Base-by-base conservation (phyloP, 2,797 vertebrate species). In the Mus caroli region DNA sequence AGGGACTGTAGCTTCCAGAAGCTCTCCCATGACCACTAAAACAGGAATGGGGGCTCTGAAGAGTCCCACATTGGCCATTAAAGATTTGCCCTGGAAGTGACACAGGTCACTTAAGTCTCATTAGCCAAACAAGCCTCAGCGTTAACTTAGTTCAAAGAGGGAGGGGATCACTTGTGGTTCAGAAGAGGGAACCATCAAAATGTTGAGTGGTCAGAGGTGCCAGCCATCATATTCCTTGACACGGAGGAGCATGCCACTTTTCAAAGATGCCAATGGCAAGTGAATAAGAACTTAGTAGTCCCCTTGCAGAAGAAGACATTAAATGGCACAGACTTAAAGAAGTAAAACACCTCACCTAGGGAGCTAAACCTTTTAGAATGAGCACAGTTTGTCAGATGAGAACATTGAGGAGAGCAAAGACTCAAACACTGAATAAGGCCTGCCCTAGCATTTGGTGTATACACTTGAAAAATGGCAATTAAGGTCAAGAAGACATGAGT, bases 231-330 rank as follows among this genome's bases (percentile, higher is more conserved):
- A 20, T 0, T 37, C 34, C n/a, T 69, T 76, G 75, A 75, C 58
- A 40, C 0, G 1, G 31, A 60, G 62, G 31, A 77, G 40, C 37
- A 77, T 19, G 1, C 10, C 22, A 26, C 40, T 37, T 91, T 86
- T 94, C 91, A 92, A 92, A 91, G 78, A 77, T 37, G 58, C 3
- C 22, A 40, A 20, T 43, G 56, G 14, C 77, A 92, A 90, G 93
- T 89, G 34, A 15, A 60, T 46, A 82, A 90, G 50, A 31, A 28
- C 71, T 80, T 24, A 34, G 12, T 0, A 17, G 9, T 69, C 88
- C 58, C 54, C 64, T 85, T 26, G 15, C 40, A 77, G 19, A 78
- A 46, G n/a, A 90, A 85, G 10, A 88, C 94, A 82, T 52, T 28
- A 62, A 71, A 82, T 80, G 46, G 43, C 77, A 82, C 31, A 87